Percentiles rank a stretch among this genome's conserved stretches.
These are phyloP conservation scores for Oryzaephilus surinamensis DNA, from an alignment of 1,140 invertebrate species.

Conservation along the genomic window DNA sequence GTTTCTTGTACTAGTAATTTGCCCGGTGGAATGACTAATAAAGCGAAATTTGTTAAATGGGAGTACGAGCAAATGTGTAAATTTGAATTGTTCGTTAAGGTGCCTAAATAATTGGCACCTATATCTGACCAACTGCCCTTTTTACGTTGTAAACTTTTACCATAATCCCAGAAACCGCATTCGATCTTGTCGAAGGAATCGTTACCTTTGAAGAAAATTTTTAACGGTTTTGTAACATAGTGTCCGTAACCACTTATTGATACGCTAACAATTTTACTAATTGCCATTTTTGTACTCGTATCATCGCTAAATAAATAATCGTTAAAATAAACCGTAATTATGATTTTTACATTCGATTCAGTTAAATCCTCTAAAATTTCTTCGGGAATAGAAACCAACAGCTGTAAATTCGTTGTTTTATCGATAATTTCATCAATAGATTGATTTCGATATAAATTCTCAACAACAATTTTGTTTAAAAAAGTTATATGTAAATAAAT, in stretches of 20 bases:
- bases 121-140: conserved; percentile 36
- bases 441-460: conserved; percentile 36
- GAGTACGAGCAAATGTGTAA: conserved; percentile 43
- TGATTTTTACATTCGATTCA: conserved; percentile 34
- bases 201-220: conserved; percentile 40
- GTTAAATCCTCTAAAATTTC: conserved; percentile 10
- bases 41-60: conserved; percentile 50
- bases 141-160: conserved; percentile 10
- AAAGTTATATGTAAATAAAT: conserved; percentile 34
- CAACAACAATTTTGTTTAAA: conserved; percentile 38
- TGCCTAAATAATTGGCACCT: conserved; percentile 16
- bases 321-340: conserved; percentile 44
- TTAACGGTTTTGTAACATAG: conserved; percentile 36
- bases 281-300: conserved; percentile 21
- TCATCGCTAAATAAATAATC: conserved; percentile 44
- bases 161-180: conserved; percentile 51
- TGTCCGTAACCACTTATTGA: conserved; percentile 42
- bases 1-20: conserved; percentile 5
- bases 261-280: conserved; percentile 42
- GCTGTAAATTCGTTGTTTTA: conserved; percentile 39
- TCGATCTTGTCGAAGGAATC: conserved; percentile 34
- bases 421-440: conserved; percentile 38
- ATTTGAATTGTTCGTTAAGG: conserved; percentile 24
- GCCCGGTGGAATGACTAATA: conserved; percentile 39
- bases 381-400: conserved; percentile 43